Conservation (phyloP, 53 echinoderm and acorn worm species). For the Temnopleurus reevesii region DNA sequence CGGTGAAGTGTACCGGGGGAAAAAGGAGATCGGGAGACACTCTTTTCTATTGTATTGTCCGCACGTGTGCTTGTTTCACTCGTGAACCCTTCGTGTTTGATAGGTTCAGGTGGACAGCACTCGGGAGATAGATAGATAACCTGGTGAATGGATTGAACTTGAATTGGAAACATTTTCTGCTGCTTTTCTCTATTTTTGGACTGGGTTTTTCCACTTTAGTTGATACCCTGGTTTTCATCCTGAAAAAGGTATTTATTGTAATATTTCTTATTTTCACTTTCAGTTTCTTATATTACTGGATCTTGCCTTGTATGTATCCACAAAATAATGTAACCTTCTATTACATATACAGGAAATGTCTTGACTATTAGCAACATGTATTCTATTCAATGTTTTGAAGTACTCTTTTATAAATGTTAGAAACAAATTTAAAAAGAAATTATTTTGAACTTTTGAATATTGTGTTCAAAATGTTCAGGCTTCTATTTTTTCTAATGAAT, state of each 20-base stretch:
- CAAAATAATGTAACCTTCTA: no score
- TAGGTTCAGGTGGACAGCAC: not conserved
- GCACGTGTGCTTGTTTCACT: slow-evolving; percentile 39
- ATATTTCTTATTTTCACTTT: not conserved
- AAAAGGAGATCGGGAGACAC: not conserved
- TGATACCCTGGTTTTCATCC: not conserved
- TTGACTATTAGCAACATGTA: no score
- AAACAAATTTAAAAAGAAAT: no score
- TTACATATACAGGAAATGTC: no score
- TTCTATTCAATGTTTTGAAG: no score
- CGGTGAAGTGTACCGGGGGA: slow-evolving; percentile 5
- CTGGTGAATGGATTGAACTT: slow-evolving; percentile 31
- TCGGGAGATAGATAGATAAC: not conserved
- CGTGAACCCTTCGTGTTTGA: slow-evolving; percentile 18
- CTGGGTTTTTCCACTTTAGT: not conserved
- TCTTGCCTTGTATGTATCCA: no score
- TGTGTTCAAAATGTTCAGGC: no score
- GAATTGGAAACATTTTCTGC: not conserved
- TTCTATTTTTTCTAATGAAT: no score
- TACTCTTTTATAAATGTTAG: no score
- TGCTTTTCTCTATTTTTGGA: not conserved
- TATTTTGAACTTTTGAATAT: no score
- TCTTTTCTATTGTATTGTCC: slow-evolving; percentile 4
- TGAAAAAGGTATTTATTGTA: slow-evolving; percentile 1
- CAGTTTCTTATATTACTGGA: not conserved